phyloP scores from a whole-genome alignment of 2,888 invertebrate species.

The Ephialtes manifestator region DNA sequence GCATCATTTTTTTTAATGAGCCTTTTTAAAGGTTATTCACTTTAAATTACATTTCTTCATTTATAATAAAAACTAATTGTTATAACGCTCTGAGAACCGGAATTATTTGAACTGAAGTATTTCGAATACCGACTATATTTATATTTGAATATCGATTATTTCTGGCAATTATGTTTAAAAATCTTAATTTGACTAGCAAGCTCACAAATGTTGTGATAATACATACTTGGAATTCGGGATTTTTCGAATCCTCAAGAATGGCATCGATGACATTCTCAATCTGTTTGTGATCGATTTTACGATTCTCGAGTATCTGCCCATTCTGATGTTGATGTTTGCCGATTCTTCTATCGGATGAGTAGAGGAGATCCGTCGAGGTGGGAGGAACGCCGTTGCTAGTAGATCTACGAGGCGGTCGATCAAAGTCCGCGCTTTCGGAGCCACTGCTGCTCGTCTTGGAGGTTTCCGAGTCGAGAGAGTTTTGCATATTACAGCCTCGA shows the following conservation, averaged over 20 bases:
- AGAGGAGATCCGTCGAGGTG: constrained; percentile 76
- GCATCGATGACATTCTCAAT: constrained; percentile 86
- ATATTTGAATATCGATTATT: not conserved
- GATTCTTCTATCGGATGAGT: constrained; percentile 79
- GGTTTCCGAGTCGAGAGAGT: constrained; percentile 74
- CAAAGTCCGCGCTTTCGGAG: constrained; percentile 75
- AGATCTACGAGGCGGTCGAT: constrained; percentile 71
- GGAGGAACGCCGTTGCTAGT: constrained; percentile 76
- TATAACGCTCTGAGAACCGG: too few species aligned
- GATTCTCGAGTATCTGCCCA: constrained; percentile 80
- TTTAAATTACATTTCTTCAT: too few species aligned
- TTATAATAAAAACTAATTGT: too few species aligned
- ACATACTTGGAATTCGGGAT: constrained; percentile 85
- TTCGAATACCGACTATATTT: too few species aligned
- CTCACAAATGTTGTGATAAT: not conserved
- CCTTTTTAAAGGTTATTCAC: too few species aligned
- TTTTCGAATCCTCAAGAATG: constrained; percentile 84
- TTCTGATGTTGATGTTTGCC: constrained; percentile 66
- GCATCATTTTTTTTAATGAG: too few species aligned
- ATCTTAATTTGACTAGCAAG: not conserved
- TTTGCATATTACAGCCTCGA: constrained; percentile 56
- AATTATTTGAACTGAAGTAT: too few species aligned
- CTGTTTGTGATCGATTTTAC: constrained; percentile 86
- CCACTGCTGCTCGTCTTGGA: constrained; percentile 77
- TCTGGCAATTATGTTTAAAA: too few species aligned